Base-by-base conservation (phyloP, 1,140 invertebrate genomes). In the Papilio glaucus region DNA sequence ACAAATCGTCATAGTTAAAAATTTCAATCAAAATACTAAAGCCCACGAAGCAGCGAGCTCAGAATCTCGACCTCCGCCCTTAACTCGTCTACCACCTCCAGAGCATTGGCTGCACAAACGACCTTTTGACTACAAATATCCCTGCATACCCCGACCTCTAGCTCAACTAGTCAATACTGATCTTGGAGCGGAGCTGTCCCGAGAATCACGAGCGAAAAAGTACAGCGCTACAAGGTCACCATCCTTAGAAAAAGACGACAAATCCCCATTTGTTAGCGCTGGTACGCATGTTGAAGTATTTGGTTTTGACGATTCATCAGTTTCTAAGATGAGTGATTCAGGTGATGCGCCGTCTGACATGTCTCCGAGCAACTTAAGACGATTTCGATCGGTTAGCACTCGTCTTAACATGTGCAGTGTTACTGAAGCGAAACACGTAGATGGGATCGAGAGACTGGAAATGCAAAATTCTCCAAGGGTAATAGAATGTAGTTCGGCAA, bases 161-260 rank as follows among this genome's bases (percentile, higher is more conserved):
- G 85, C 85, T 0, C 88, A 91, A 73, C 82, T 91, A 8, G 82
- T 85, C 4, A 84, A 79, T 57, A 77, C 84, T 1, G 90, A 90
- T 74, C 74, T 92, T 15, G 85, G 87, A 4, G 81, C 83, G 0
- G 90, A 91, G 49, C 63, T 89, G 42, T 78, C 78, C 0, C 81
- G 86, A 18, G 87, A 90, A 33, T 77, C 82, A 0, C 80, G 83
- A n/a, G 86, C 85, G 7, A 92, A 91, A 68, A 93, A 90, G 72
- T 93, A 81, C 72, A 93, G 93, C 60, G 90, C 90, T 0, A 93
- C 93, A 0, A 76, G 93, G 33, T 94, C 93, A 0, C 93, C 93
- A 0, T 93, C 92, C 1, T 80, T 94, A 10, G 92, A 94, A 74
- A 93, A 94, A 75, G 92, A 94, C 86, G 92, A 94, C 5, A 93